Evolutionary conservation across 1,140 invertebrate genomes (phyloP).

Genomic region (Meloidogyne chitwoodi): DNA sequence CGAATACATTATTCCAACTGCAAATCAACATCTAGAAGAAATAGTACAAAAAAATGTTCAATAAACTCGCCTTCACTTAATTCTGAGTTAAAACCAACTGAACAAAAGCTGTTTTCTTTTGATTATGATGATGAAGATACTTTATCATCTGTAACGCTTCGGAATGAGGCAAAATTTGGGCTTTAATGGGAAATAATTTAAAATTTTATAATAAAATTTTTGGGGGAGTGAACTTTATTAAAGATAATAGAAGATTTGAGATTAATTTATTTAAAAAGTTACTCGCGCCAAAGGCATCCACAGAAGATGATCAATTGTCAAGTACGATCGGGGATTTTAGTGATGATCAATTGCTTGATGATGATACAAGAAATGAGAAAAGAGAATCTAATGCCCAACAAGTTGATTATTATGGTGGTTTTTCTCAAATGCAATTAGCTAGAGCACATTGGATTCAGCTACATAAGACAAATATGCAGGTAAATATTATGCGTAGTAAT

Average conservation of each 20-base stretch:
- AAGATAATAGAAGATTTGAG: background rate
- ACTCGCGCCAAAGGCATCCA: background rate
- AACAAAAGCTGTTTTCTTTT: background rate
- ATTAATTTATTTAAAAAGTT: background rate
- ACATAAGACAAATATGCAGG: constrained; percentile 55
- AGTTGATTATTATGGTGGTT: background rate
- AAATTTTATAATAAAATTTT: no score
- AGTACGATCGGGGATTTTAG: background rate
- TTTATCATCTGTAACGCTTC: background rate
- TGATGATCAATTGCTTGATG: background rate
- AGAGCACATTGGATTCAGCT: constrained; percentile 57
- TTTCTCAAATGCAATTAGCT: constrained; percentile 32
- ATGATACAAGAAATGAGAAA: background rate
- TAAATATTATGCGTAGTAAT: no score
- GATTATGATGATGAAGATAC: background rate
- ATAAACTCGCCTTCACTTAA: background rate
- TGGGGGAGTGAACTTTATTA: background rate
- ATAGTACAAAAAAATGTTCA: background rate
- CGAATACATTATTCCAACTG: background rate
- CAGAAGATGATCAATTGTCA: background rate
- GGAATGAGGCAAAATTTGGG: background rate
- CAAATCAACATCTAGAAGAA: background rate
- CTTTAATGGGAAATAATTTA: background rate
- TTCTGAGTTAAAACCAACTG: background rate
- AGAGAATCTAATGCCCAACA: background rate